Evolutionary conservation across 2,113 vertebrate genomes (phyloP).

Genomic region (Cryptotis parvus): DNA sequence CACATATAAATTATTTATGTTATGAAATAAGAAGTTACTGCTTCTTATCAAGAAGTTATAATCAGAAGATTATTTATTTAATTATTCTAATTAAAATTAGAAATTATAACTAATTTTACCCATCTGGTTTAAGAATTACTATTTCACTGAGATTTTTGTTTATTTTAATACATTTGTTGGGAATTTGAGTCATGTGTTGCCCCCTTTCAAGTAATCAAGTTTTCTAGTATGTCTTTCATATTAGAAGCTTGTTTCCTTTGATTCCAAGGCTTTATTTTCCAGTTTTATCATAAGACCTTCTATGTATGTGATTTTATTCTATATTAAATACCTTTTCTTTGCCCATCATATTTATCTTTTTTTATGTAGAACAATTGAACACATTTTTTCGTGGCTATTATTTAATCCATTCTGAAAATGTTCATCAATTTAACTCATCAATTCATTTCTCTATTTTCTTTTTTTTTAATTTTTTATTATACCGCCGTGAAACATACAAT

Average conservation of each 20-base stretch:
- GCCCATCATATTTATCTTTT: slow-evolving; percentile 8
- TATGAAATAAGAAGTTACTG: background rate
- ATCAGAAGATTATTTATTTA: background rate
- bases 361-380: slow-evolving; percentile 11
- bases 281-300: background rate
- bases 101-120: too few species aligned
- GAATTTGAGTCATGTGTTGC: background rate
- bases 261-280: slow-evolving; percentile 15
- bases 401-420: slow-evolving; percentile 4
- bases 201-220: slow-evolving; percentile 22
- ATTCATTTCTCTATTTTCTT: slow-evolving; percentile 50
- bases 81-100: too few species aligned
- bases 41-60: slow-evolving; percentile 9
- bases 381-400: slow-evolving; percentile 15
- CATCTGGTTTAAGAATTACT: background rate
- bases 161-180: background rate
- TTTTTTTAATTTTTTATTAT: too few species aligned
- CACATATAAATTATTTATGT: background rate
- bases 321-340: slow-evolving; percentile 2
- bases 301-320: background rate
- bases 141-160: background rate
- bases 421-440: slow-evolving; percentile 31
- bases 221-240: background rate
- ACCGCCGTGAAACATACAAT: too few species aligned
- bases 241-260: slow-evolving; percentile 5